Evolutionary conservation across 2,797 vertebrate species (phyloP).

Genomic region (Halcyon smyrnensis): DNA sequence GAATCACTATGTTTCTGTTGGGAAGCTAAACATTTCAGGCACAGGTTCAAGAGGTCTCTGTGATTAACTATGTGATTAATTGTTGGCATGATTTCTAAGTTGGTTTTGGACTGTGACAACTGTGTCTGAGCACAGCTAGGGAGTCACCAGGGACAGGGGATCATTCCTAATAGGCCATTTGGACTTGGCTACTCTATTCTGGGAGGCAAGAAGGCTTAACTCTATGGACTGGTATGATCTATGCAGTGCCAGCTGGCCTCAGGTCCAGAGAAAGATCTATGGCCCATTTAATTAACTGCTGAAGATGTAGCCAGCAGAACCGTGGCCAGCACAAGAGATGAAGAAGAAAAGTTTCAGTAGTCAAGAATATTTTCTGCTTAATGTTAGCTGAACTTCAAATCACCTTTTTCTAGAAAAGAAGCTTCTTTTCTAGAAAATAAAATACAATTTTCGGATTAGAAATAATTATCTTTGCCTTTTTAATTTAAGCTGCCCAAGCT

Average conservation of each 20-base stretch:
- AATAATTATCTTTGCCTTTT: background rate
- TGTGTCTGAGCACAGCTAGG: background rate
- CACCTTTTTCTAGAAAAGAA: background rate
- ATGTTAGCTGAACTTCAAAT: background rate
- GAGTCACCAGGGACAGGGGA: background rate
- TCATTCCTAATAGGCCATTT: conserved; percentile 36
- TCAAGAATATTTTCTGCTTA: background rate
- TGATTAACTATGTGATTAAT: background rate
- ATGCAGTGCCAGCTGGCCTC: conserved; percentile 32
- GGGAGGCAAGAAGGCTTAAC: background rate
- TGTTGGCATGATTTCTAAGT: background rate
- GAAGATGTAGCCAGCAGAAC: background rate
- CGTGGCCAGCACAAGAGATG: background rate
- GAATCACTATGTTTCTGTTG: background rate
- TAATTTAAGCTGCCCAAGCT: conserved; percentile 11
- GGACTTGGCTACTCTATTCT: background rate
- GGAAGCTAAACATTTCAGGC: background rate
- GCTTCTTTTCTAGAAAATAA: background rate
- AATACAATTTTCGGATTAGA: background rate
- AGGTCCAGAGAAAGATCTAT: background rate
- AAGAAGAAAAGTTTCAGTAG: background rate
- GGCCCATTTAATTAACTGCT: background rate
- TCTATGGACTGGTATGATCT: background rate
- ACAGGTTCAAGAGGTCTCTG: background rate
- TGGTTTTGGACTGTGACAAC: background rate